Evolutionary conservation across 2,888 invertebrate species (phyloP), one percentile per base, ranked within the genome.

Genomic region (Polydrusus pterygomalis): DNA sequence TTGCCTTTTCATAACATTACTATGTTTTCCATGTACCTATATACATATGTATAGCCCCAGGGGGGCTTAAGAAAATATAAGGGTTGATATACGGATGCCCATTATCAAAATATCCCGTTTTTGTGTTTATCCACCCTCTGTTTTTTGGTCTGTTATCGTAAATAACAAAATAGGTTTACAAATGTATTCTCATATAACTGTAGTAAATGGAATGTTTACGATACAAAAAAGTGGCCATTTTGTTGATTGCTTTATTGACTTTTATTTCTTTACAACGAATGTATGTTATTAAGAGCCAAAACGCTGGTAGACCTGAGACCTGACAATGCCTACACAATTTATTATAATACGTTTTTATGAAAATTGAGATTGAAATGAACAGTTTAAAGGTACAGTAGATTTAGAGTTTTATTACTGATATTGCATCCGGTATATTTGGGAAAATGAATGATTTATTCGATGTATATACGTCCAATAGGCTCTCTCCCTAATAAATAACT

Each of bases 71-170:
- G 56, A 9, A 56, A 56, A 56, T 56, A 54, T 25, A 54, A 56
- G 20, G 56, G 34, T 6, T 15, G 34, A 56, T 56, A 34, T 56
- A 56, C 13, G 30, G 30, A 25, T 8, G n/a, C n/a, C 56, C 56
- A 15, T 34, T 56, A 56, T 56, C 56, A 56, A 15, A 30, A 15
- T 56, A 34, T 15, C 34, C 34, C 34, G 56, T 56, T 56, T n/a
- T 34, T 56, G 56, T 56, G 56, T 56, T 56, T 56, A 56, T 56
- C 15, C 9, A 15, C 20, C 20, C 20, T 51, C 18, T 11, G 47
- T 51, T 51, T 51, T 51, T 13, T 51, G 51, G 51, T 11, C 20
- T 20, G 51, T 51, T 51, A 51, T 20, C 51, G 51, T 51, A 51
- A 51, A 51, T 51, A 20, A 20, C 20, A 51, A 51, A 51, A 51